Percentiles rank a stretch among this genome's conserved stretches.
Conservation (phyloP, 2,797 vertebrate genomes). For the Margarornis squamiger region DNA sequence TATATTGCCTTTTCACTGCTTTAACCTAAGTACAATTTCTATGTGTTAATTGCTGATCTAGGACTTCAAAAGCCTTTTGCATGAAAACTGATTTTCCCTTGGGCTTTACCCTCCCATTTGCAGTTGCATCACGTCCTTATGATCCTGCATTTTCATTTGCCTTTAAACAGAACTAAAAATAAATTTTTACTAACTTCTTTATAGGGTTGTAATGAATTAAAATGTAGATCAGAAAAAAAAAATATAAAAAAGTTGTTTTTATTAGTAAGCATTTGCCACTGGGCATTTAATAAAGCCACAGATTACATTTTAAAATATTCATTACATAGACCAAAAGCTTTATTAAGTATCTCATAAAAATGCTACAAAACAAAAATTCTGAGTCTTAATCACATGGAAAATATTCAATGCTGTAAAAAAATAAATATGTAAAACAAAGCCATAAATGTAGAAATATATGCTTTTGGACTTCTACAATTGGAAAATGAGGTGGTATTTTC, state of each 20-base stretch:
- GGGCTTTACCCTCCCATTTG: neutral
- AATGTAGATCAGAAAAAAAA: neutral
- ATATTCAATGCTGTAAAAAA: neutral
- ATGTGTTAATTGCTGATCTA: neutral
- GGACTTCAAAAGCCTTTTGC: neutral
- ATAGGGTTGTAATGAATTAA: neutral
- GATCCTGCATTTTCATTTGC: neutral
- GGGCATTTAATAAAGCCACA: neutral
- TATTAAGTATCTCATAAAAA: conserved; percentile 3
- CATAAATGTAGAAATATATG: neutral
- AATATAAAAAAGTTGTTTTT: neutral
- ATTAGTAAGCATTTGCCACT: neutral
- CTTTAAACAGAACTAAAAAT: neutral
- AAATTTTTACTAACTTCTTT: neutral
- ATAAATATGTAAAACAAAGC: neutral
- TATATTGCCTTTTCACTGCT: neutral
- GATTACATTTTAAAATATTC: neutral
- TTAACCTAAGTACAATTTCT: neutral
- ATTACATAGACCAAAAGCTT: neutral
- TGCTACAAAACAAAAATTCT: neutral
- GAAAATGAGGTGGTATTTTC: neutral
- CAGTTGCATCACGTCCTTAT: neutral
- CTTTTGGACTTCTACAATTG: neutral
- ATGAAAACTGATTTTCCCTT: neutral
- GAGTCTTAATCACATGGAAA: conserved; percentile 2